Base-by-base conservation (phyloP, 2,113 vertebrate genomes). In the Typhlomys cinereus region DNA sequence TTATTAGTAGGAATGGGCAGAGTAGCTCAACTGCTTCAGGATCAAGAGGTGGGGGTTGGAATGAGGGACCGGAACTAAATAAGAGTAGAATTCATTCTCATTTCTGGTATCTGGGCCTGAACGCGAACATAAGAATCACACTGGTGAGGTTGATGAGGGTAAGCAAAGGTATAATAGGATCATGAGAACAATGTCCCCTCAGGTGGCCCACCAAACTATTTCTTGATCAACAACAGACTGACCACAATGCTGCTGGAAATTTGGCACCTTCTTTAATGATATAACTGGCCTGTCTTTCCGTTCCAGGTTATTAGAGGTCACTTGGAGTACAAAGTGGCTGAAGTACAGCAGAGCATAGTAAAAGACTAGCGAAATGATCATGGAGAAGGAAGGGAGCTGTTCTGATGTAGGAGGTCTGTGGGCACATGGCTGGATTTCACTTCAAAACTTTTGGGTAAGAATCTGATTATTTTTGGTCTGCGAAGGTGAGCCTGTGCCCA, bases 401-500 rank as follows among this genome's bases (percentile, higher is more conserved):
- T 84, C 78, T 88, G 36, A 80, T 3, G 13, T 70, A 86, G 84
- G 66, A 66, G 41, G 61, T 84, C 17, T 76, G 41, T 67, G 85
- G 66, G 36, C 34, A 2, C 71, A 75, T 48, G 48, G 59, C 31
- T 80, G 31, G 82, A 82, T 74, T 85, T 88, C 59, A 95, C 31
- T 76, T 95, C 69, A 85, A 90, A 92, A 50, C 88, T 73, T 94
- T n/a, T 57, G 44, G 36, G 59, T 73, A 81, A 90, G 41, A 90
- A 74, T 74, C 57, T 34, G 92, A 71, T 69, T 90, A 12, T 61
- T 85, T 95, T 66, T 84, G 54, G 27, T 59, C 36, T 50, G 66
- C 70, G 27, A 15, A 75, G 52, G 83, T 36, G 44, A 10, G 54
- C 71, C 70, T 34, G 2, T 86, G 84, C 66, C 48, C 69, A 94